Percentiles rank a stretch among this genome's conserved stretches.
These are phyloP conservation scores for Dorcus hopei DNA, from an alignment of 2,888 invertebrate genomes.

Conservation along the genomic window DNA sequence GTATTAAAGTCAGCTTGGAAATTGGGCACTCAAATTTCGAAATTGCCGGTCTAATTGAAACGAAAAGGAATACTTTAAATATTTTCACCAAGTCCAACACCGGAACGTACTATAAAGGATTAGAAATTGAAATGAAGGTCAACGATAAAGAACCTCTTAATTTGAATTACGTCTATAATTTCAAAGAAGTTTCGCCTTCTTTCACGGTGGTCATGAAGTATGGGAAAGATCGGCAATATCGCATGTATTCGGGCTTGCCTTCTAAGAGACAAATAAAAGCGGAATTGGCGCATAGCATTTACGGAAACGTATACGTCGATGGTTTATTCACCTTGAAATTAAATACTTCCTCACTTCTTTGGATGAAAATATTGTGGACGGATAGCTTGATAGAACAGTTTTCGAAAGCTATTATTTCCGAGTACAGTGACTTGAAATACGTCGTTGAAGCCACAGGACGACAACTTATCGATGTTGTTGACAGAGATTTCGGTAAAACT, in stretches of 20 bases:
- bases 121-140: conserved; percentile 18
- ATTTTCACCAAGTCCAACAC: conserved; percentile 21
- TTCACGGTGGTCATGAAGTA: conserved; percentile 22
- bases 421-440: conserved; percentile 27
- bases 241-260: conserved; percentile 27
- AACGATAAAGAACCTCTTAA: conserved; percentile 30
- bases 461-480: conserved; percentile 27
- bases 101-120: conserved; percentile 19
- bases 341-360: conserved; percentile 29
- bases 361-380: conserved; percentile 27
- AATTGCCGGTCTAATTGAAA: conserved; percentile 23
- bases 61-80: conserved; percentile 22
- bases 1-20: conserved; percentile 24
- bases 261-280: conserved; percentile 26
- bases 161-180: conserved; percentile 24
- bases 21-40: conserved; percentile 26
- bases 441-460: conserved; percentile 28
- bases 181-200: conserved; percentile 25
- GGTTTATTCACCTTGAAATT: conserved; percentile 24
- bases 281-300: conserved; percentile 24
- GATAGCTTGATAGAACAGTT: conserved; percentile 21
- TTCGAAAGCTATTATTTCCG: conserved; percentile 24
- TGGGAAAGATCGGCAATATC: conserved; percentile 25
- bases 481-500: conserved; percentile 27
- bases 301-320: conserved; percentile 23